Percentiles rank a stretch among this genome's conserved stretches.
Evolutionary conservation across 2,113 vertebrate genomes (phyloP).

Genomic region (Chlorocebus sabaeus): DNA sequence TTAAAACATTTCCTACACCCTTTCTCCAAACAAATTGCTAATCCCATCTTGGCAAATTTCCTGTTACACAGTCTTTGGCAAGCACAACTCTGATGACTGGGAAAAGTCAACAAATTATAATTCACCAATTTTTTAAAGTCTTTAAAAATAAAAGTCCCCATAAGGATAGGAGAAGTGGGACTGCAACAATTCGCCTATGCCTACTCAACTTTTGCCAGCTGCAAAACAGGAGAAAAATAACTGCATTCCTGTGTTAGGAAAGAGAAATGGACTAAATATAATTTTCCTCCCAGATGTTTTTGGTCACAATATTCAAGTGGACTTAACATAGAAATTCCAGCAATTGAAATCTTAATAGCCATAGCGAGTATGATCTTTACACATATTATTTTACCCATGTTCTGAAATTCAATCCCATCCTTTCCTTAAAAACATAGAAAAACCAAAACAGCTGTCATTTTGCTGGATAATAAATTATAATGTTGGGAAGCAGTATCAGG

Average conservation of each 20-base stretch:
- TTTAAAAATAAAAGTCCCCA: neutral
- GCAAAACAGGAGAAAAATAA: neutral
- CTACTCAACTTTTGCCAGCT: neutral
- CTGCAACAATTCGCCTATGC: neutral
- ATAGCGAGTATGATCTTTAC: neutral
- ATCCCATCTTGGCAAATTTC: neutral
- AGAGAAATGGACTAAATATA: neutral
- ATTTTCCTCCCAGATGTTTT: neutral
- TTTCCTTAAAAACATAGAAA: neutral
- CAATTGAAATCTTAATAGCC: neutral
- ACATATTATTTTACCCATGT: neutral
- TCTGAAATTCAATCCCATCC: neutral
- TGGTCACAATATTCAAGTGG: neutral
- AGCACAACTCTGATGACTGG: neutral
- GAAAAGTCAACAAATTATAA: slow-evolving; percentile 44
- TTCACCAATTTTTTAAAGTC: neutral
- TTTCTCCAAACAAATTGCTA: slow-evolving; percentile 40
- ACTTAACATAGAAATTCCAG: neutral
- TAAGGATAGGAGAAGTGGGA: neutral
- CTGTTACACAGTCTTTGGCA: neutral
- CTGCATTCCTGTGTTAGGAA: neutral
- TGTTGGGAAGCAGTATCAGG: neutral
- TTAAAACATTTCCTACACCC: slow-evolving; percentile 17
- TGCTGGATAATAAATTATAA: neutral
- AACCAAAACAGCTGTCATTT: neutral